Percentiles rank a stretch among this genome's conserved stretches.
These are phyloP conservation scores for Morpho achilles DNA, from an alignment of 2,888 invertebrate genomes.

Conservation along the genomic window DNA sequence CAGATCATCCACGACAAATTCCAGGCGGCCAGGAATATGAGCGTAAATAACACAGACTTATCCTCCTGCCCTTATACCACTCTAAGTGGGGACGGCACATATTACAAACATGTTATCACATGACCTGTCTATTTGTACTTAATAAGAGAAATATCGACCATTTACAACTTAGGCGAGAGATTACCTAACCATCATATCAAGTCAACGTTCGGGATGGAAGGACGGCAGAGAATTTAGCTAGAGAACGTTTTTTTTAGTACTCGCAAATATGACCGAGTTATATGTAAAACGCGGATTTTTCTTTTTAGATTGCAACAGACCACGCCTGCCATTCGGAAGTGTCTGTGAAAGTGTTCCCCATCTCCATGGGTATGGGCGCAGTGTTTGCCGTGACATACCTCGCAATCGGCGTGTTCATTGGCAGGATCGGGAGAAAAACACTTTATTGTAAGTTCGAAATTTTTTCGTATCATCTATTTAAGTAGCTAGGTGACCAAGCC, in stretches of 20 bases:
- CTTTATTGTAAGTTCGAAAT: conserved; percentile 55
- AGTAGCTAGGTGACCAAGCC: background rate
- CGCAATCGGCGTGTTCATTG: conserved; percentile 66
- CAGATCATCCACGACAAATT: conserved; percentile 64
- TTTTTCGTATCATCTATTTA: background rate
- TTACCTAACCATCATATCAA: too few species aligned
- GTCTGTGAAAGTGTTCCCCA: conserved; percentile 61
- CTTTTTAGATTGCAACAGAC: conserved; percentile 27
- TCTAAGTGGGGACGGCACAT: too few species aligned
- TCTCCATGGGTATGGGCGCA: conserved; percentile 71
- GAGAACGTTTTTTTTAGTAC: too few species aligned
- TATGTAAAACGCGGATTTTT: background rate
- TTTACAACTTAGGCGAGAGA: too few species aligned
- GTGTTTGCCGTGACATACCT: conserved; percentile 66
- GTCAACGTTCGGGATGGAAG: too few species aligned
- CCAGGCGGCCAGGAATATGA: conserved; percentile 34
- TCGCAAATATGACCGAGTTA: too few species aligned
- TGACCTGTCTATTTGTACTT: background rate
- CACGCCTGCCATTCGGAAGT: conserved; percentile 47
- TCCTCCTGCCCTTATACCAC: background rate
- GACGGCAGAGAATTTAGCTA: too few species aligned
- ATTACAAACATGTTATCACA: too few species aligned
- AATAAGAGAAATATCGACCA: too few species aligned
- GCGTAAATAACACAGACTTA: conserved; percentile 30
- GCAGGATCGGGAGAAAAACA: conserved; percentile 58